These are phyloP conservation scores for Meloidogyne chitwoodi DNA, from an alignment of 1,140 invertebrate species.

Conservation along the genomic window DNA sequence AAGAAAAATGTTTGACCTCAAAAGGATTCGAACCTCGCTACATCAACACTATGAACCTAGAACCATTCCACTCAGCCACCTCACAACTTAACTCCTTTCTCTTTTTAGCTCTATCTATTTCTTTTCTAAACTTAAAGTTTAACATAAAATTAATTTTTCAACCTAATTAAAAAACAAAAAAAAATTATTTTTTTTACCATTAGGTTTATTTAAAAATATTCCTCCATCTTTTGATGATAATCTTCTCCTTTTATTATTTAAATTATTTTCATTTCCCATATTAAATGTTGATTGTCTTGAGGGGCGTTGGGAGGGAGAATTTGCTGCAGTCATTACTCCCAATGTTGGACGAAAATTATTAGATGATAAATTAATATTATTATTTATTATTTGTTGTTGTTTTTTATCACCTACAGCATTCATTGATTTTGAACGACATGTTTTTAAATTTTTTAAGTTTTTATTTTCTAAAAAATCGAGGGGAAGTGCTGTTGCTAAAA, in stretches of 20 bases:
- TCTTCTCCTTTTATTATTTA: background rate
- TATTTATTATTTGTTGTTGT: background rate
- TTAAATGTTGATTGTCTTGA: background rate
- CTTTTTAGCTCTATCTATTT: background rate
- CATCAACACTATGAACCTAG: too few relatives aligned
- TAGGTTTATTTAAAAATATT: background rate
- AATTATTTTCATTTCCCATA: background rate
- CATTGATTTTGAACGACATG: background rate
- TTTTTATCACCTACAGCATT: background rate
- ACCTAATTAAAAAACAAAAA: background rate
- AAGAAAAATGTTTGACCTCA: background rate
- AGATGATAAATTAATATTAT: background rate
- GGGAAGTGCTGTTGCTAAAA: background rate
- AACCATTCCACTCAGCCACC: background rate
- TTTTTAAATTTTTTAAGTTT: background rate
- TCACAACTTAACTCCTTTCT: background rate
- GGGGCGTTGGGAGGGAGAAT: background rate
- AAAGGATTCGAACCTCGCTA: background rate
- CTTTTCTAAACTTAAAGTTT: too few relatives aligned
- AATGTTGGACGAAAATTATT: background rate
- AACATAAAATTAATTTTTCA: too few relatives aligned
- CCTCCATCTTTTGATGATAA: background rate
- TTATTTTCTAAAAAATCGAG: background rate
- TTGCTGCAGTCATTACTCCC: background rate
- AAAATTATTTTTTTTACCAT: background rate